Conservation (phyloP, 1,140 invertebrate species). For the Drosophila sechellia region DNA sequence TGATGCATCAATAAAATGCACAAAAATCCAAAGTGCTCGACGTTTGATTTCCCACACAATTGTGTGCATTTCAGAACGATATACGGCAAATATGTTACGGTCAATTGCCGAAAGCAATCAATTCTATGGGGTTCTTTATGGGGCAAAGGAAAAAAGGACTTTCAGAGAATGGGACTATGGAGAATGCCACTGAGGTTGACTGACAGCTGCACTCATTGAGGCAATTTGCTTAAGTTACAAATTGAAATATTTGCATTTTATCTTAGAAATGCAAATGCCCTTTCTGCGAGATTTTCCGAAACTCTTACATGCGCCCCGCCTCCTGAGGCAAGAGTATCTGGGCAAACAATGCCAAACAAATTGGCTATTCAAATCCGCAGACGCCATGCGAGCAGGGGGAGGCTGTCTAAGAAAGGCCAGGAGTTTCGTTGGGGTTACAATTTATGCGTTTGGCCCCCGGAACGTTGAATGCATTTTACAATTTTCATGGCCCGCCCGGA, state of each 20-base stretch:
- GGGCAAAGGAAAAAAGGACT: slow-evolving; percentile 11
- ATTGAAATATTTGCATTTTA: slow-evolving; percentile 84
- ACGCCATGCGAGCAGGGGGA: slow-evolving; percentile 45
- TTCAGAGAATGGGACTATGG: background rate
- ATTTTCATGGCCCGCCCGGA: slow-evolving; percentile 71
- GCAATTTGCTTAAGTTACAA: slow-evolving; percentile 84
- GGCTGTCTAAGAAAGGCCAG: slow-evolving; percentile 28
- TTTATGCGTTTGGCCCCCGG: slow-evolving; percentile 71
- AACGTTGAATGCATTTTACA: slow-evolving; percentile 79
- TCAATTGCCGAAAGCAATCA: slow-evolving; percentile 73
- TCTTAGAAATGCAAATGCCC: slow-evolving; percentile 80
- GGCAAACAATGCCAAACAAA: slow-evolving; percentile 81
- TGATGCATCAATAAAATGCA: slow-evolving; percentile 51
- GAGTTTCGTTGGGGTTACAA: slow-evolving; percentile 55
- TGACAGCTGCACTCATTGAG: slow-evolving; percentile 83
- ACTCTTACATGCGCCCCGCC: background rate
- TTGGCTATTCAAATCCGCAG: slow-evolving; percentile 82
- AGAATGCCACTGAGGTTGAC: slow-evolving; percentile 50
- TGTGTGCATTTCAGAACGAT: slow-evolving; percentile 15
- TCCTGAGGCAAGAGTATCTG: slow-evolving; percentile 34
- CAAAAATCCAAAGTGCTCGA: slow-evolving; percentile 32
- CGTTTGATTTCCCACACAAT: background rate
- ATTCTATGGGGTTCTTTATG: slow-evolving; percentile 65
- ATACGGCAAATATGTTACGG: slow-evolving; percentile 41
- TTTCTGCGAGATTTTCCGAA: slow-evolving; percentile 31